Evolutionary conservation across 37 sponge, comb jelly and placozoan species (phyloP).

Genomic region (Oscarella lobularis): DNA sequence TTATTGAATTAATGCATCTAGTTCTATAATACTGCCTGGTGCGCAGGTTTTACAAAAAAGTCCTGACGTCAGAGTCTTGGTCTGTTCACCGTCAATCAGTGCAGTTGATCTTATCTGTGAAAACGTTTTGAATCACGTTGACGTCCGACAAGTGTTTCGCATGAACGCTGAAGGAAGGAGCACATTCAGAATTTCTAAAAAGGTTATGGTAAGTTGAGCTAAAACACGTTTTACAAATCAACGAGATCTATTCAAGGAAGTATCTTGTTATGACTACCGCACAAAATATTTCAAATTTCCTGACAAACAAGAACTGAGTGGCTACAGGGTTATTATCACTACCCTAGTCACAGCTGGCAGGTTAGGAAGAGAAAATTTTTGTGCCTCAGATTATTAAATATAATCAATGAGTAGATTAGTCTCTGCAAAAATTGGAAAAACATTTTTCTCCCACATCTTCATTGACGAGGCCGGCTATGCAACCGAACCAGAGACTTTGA

Average conservation of each 20-base stretch:
- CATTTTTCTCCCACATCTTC: slow-evolving; percentile 59
- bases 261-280: neutral
- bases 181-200: too few relatives aligned
- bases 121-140: neutral
- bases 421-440: slow-evolving; percentile 14
- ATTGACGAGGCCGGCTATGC: slow-evolving; percentile 76
- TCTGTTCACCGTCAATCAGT: neutral
- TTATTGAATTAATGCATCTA: too few relatives aligned
- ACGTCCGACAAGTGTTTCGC: neutral
- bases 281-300: neutral
- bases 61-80: too few relatives aligned
- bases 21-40: too few relatives aligned
- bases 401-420: neutral
- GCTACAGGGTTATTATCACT: neutral
- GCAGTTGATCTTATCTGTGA: neutral
- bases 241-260: too few relatives aligned
- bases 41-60: too few relatives aligned
- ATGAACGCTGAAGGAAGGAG: too few relatives aligned
- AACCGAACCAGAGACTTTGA: slow-evolving; percentile 52
- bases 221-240: too few relatives aligned
- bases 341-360: neutral
- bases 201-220: too few relatives aligned
- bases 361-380: neutral
- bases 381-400: neutral
- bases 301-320: neutral